phyloP scores from a whole-genome alignment of 2,113 vertebrate genomes.

The Cochlearius cochlearius region DNA sequence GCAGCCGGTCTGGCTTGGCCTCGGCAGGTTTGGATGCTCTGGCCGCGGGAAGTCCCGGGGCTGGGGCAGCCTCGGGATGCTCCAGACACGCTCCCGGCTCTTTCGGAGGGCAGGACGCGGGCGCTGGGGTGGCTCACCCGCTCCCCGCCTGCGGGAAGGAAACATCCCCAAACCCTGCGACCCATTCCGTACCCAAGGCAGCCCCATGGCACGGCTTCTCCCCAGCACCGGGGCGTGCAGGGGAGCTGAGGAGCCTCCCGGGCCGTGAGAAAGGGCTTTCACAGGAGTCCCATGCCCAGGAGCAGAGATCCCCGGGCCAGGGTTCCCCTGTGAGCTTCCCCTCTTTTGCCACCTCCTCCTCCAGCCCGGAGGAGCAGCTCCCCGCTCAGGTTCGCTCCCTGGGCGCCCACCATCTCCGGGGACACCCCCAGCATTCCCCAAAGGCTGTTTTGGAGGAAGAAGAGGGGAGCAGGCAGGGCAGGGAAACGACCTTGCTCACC shows the following conservation, averaged over 20 bases:
- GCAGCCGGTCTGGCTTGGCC: accelerated
- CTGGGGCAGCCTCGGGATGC: background rate
- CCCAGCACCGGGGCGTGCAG: background rate
- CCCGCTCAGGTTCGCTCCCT: accelerated
- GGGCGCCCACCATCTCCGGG: accelerated
- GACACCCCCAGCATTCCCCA: background rate
- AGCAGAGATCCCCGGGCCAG: background rate
- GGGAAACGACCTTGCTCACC: background rate
- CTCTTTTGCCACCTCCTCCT: accelerated
- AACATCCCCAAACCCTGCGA: background rate
- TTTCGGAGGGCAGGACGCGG: background rate
- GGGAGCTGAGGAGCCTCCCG: background rate
- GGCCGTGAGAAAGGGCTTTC: background rate
- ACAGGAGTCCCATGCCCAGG: background rate
- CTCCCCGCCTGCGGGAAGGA: background rate
- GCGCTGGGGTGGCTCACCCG: accelerated
- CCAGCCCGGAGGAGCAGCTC: accelerated
- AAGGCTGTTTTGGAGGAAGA: background rate
- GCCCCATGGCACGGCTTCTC: background rate
- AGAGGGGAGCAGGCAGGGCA: background rate
- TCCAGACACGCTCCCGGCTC: background rate
- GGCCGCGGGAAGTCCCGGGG: background rate
- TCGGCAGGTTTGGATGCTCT: background rate
- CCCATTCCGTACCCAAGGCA: background rate
- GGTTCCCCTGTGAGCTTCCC: background rate